Base-by-base conservation (phyloP, 2,797 vertebrate genomes). In the Muscicapa striata region DNA sequence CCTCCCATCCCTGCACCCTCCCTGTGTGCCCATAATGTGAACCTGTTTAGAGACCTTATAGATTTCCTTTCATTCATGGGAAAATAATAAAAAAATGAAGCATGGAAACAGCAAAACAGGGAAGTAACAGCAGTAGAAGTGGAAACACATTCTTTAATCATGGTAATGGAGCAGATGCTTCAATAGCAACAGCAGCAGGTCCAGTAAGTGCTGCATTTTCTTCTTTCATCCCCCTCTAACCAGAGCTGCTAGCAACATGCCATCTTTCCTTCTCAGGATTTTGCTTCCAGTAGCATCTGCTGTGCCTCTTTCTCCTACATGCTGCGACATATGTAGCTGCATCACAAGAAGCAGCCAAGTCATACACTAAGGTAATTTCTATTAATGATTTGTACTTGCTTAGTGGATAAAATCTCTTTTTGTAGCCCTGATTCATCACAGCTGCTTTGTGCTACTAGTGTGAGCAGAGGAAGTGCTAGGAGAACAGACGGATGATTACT, bases 271-370 rank as follows among this genome's bases (percentile, higher is more conserved):
- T 85, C 94, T 87, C 82, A 83, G 93, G 89, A 84, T 90, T 97
- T 91, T 86, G 94, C 95, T 97, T 96, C 90, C 90, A 90, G 52
- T 87, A 91, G 94, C 95, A 97, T 96, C 96, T 97, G 96, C 95
- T 96, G 69, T 78, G 91, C 69, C 78, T 88, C 72, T 84, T 95
- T 93, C 94, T 94, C 87, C 61, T 95, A 87, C 89, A 89, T 84
- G 58, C 93, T 82, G 94, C 87, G 84, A 85, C 94, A 97, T 96
- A 93, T 93, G 94, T 94, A 89, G 94, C 95, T 62, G 85, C 75
- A 68, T 91, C 84, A 74, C n/a, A 67, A 96, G 94, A 96, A 92
- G 86, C 84, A 95, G 93, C 95, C 84, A 94, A 96, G 90, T 94
- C 94, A 81, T 94, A 90, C 78, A 69, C 90, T 77, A 90, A 94